Conservation (phyloP, 2,888 invertebrate species). For the Belgica antarctica region DNA sequence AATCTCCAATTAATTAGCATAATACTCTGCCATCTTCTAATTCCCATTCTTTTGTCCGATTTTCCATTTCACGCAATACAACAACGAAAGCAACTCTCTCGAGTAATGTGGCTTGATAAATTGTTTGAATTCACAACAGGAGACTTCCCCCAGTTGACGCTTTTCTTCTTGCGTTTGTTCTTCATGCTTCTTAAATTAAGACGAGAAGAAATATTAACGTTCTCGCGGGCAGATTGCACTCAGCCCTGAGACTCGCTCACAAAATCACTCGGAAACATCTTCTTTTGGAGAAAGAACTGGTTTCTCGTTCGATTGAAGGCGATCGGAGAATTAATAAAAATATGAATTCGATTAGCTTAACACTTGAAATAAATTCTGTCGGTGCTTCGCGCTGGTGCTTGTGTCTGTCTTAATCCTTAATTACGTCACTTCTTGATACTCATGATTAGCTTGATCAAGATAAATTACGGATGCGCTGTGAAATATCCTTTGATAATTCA, state of each 20-base stretch:
- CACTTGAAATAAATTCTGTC: neutral
- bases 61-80: too few species aligned
- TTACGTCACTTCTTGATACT: neutral
- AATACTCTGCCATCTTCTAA: constrained; percentile 28
- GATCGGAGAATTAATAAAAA: neutral
- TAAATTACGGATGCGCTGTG: neutral
- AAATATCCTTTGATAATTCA: neutral
- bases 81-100: neutral
- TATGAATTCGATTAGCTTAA: neutral
- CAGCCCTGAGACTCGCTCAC: neutral
- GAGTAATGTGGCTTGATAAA: neutral
- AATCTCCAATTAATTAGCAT: constrained; percentile 29
- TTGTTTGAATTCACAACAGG: constrained; percentile 30
- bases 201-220: neutral
- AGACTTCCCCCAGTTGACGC: constrained; percentile 33
- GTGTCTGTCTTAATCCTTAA: neutral
- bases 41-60: neutral
- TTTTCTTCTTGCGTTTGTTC: neutral
- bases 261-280: neutral
- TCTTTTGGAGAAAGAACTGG: neutral
- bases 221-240: neutral
- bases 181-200: constrained; percentile 33
- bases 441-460: neutral
- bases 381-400: too few species aligned
- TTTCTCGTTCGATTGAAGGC: neutral